Conservation (phyloP, 2,113 vertebrate genomes). For the Eulacestoma nigropectus region DNA sequence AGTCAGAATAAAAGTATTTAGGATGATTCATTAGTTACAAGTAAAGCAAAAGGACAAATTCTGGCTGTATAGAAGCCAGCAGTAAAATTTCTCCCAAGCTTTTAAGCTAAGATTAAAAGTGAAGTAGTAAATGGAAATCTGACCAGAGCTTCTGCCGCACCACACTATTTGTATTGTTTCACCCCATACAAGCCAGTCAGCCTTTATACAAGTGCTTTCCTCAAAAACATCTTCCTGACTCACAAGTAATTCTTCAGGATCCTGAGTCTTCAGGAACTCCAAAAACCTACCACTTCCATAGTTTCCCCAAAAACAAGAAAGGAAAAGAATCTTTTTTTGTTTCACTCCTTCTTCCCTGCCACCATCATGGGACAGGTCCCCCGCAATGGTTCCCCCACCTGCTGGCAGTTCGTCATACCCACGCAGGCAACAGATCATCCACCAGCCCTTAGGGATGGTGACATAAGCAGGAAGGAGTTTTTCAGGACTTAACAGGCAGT, state of each 20-base stretch:
- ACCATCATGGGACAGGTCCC: background rate
- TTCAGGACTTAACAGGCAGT: background rate
- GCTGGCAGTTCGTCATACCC: rapidly evolving
- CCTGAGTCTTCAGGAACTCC: background rate
- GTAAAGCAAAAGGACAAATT: background rate
- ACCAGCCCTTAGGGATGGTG: background rate
- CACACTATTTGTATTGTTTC: background rate
- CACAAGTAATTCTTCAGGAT: background rate
- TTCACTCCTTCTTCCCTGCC: background rate
- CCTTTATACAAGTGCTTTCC: background rate
- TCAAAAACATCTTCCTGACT: background rate
- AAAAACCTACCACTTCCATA: background rate
- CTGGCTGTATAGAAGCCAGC: background rate
- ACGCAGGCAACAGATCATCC: background rate
- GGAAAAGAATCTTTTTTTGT: background rate
- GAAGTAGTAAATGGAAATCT: background rate
- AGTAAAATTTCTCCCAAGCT: background rate
- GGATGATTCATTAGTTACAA: background rate
- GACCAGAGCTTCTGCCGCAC: background rate
- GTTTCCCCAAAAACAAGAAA: background rate
- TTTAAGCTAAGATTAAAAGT: background rate
- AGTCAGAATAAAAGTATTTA: background rate
- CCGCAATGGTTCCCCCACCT: background rate
- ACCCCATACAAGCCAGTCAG: background rate
- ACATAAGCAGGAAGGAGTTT: background rate